These are phyloP conservation scores for Novumbra hubbsi DNA, from an alignment of 2,797 vertebrate genomes.

Conservation along the genomic window DNA sequence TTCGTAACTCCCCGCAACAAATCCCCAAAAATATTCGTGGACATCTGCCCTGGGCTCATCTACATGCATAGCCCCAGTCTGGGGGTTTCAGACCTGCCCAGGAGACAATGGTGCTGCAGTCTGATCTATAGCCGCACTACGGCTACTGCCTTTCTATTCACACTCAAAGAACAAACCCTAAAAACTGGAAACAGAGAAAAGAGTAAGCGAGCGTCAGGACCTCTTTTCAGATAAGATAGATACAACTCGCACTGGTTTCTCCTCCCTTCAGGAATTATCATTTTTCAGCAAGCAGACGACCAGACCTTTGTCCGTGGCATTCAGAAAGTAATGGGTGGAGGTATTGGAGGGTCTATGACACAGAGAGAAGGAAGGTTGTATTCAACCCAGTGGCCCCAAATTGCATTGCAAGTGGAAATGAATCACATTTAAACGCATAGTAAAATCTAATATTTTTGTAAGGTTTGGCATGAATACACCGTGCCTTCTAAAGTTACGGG, in stretches of 20 bases:
- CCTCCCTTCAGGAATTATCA: constrained; percentile 13
- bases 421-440: background rate
- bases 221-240: constrained; percentile 22
- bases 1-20: constrained; percentile 49
- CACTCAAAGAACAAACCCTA: constrained; percentile 54
- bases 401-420: background rate
- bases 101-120: constrained; percentile 57
- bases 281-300: constrained; percentile 21
- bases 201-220: constrained; percentile 29
- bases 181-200: constrained; percentile 32
- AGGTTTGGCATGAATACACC: background rate
- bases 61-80: constrained; percentile 65
- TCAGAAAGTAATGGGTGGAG: constrained; percentile 23
- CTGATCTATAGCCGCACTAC: constrained; percentile 64
- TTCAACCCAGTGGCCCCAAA: background rate
- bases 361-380: background rate
- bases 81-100: constrained; percentile 56
- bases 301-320: constrained; percentile 19
- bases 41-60: constrained; percentile 67
- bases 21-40: constrained; percentile 50
- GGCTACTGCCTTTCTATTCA: constrained; percentile 52
- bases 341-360: constrained; percentile 22
- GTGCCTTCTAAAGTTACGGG: background rate
- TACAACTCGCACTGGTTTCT: constrained; percentile 17
- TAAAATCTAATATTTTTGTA: background rate